Evolutionary conservation across 2,797 vertebrate species (phyloP), one percentile per base, ranked within the genome.

Genomic region (Falco berigora): DNA sequence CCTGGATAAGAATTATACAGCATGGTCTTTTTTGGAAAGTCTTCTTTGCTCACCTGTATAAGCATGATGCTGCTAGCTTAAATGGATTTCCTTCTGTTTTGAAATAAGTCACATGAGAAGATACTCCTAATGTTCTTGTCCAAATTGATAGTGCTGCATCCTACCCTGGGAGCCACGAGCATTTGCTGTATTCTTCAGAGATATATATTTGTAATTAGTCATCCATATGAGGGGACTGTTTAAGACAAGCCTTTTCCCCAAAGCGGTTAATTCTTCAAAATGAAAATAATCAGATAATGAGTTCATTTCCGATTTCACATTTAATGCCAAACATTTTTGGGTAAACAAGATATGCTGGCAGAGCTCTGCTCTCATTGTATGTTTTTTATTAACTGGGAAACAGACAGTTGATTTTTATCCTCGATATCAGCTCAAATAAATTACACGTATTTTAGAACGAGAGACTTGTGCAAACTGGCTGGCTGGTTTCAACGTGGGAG

Each of bases 211-310:
- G 74, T 55, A 80, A 98, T 97, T 97, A 97, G 95, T 98, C 97
- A 97, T 95, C 89, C 32, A 46, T 94, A 94, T 2, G 12, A 94
- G 94, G 22, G 61, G 86, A 94, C 87, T 93, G 77, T 96, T 97
- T 91, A 97, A 97, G 97, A 95, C 92, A 97, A 95, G 91, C 88
- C 94, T 97, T 94, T 95, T 86, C 97, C 94, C 93, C 89, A 97
- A 90, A 98, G 90, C 95, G 97, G 96, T 97, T 98, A 97, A 95
- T 98, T 97, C 97, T 97, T 98, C 92, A 97, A 97, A 97, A 98
- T 97, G 94, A 97, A 98, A 98, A 98, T 97, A 98, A 98, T 97
- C 97, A 98, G 96, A 98, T 98, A 97, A 98, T 98, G 98, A 98
- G 97, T 97, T 98, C 97, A 98, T 98, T 98, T 98, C 97, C 97